phyloP scores from a whole-genome alignment of 2,113 vertebrate genomes.

The Aegypius monachus region DNA sequence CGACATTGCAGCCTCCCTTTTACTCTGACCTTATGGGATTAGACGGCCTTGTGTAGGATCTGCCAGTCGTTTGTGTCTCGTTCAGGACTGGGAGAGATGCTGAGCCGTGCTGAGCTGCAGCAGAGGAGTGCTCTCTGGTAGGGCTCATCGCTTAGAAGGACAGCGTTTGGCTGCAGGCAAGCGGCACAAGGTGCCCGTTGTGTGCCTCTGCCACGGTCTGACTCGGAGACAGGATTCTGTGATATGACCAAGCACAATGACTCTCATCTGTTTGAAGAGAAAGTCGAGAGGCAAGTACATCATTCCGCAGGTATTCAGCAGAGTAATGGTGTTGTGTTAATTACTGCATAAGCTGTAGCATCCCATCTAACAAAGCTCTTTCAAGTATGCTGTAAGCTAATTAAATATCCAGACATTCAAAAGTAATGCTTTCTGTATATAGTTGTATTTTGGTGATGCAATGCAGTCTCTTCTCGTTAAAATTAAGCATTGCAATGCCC shows the following conservation, averaged over 20 bases:
- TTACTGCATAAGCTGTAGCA: not conserved
- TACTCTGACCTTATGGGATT: not conserved
- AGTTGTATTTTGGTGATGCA: not conserved
- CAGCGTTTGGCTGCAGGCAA: not conserved
- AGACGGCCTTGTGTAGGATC: not conserved
- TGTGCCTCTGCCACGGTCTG: not conserved
- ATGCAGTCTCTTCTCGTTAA: not conserved
- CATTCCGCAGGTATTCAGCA: not conserved
- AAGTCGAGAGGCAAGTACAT: not conserved
- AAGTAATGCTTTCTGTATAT: not conserved
- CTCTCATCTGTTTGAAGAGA: not conserved
- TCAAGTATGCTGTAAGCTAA: not conserved
- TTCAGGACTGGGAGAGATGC: not conserved
- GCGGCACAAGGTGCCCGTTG: not conserved
- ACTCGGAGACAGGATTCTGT: not conserved
- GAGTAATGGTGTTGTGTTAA: not conserved
- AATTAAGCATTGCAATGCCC: not conserved
- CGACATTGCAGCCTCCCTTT: not conserved
- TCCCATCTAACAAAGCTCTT: not conserved
- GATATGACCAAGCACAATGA: fast-evolving
- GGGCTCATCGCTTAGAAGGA: not conserved
- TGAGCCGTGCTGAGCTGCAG: not conserved
- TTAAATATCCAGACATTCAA: not conserved
- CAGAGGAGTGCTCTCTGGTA: not conserved
- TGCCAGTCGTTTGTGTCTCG: fast-evolving